Base-by-base conservation (phyloP, 1,140 invertebrate species). In the Lepidotrigona ventralis region DNA sequence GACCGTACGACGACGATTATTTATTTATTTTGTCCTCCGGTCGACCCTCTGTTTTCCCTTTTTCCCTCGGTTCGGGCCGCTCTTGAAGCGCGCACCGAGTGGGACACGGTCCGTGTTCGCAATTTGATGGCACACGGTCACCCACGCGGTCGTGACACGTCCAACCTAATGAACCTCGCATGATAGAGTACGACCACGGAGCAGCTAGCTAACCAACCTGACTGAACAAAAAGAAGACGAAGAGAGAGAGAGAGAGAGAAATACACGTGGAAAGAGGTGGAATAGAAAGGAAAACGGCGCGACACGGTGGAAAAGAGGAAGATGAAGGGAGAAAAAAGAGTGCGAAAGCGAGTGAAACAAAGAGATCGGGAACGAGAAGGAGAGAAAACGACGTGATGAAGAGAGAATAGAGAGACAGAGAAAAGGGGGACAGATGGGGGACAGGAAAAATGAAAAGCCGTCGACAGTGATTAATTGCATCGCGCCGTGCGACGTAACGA, bases 81-180 rank as follows among this genome's bases (percentile, higher is more conserved):
- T 77, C 87, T 83, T 69, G 87, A 81, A 85, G 72, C 66, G 80
- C 56, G 70, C 87, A 81, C 66, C 83, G 74, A 79, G 66, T 33
- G 72, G 79, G 79, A 84, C 83, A 74, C 83, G 86, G 73, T 71
- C 70, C 79, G 71, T 83, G 81, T 89, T 89, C 85, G 85, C 83
- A 85, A 88, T 88, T 90, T 89, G 86, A 91, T 88, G 87, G 90
- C 85, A 84, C 85, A 86, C 84, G 83, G 76, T 86, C 86, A 87
- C 85, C 84, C 84, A 88, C 86, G 88, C 88, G 83, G 80, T 74
- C 83, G 85, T 88, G 85, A 90, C 83, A 88, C 86, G 84, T 90
- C 89, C 86, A 82, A 87, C 85, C 85, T 91, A 92, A 92, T 91
- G 90, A 92, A 90, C 81, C 88, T 91, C 86, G 85, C 85, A 90